These are phyloP conservation scores for Chloromyia formosa DNA, from an alignment of 2,888 invertebrate species.

Conservation along the genomic window DNA sequence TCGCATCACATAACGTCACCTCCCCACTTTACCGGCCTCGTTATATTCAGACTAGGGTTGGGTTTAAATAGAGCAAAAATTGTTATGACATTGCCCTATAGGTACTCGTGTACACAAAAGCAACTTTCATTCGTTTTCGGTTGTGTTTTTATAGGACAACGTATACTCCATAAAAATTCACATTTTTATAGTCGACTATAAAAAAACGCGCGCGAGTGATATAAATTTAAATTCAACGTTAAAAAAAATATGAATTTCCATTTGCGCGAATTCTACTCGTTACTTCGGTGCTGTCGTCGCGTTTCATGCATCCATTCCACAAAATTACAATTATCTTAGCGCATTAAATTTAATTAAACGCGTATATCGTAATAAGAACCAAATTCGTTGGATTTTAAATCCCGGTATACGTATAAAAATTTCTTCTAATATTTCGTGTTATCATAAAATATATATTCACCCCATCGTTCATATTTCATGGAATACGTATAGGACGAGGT, in stretches of 20 bases:
- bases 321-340: slow-evolving; percentile 36
- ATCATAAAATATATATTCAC: slow-evolving; percentile 38
- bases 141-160: slow-evolving; percentile 6
- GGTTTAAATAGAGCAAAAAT: slow-evolving; percentile 13
- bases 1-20: neutral
- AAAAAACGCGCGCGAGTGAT: slow-evolving; percentile 21
- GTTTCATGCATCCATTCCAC: slow-evolving; percentile 33
- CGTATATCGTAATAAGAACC: slow-evolving; percentile 30
- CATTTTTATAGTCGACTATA: slow-evolving; percentile 40
- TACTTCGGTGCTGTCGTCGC: neutral
- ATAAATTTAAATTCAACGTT: slow-evolving; percentile 34
- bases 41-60: slow-evolving; percentile 11
- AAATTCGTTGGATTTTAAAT: slow-evolving; percentile 27
- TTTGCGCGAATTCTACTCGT: neutral
- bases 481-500: neutral
- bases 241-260: slow-evolving; percentile 13
- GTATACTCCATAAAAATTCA: slow-evolving; percentile 24
- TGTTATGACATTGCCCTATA: slow-evolving; percentile 10
- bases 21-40: neutral
- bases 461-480: slow-evolving; percentile 15
- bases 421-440: slow-evolving; percentile 31
- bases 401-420: slow-evolving; percentile 39
- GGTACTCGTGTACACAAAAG: slow-evolving; percentile 4
- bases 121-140: slow-evolving; percentile 9
- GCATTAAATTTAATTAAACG: slow-evolving; percentile 40